phyloP scores from a whole-genome alignment of 2,797 vertebrate genomes.

The Chloroceryle amazona region DNA sequence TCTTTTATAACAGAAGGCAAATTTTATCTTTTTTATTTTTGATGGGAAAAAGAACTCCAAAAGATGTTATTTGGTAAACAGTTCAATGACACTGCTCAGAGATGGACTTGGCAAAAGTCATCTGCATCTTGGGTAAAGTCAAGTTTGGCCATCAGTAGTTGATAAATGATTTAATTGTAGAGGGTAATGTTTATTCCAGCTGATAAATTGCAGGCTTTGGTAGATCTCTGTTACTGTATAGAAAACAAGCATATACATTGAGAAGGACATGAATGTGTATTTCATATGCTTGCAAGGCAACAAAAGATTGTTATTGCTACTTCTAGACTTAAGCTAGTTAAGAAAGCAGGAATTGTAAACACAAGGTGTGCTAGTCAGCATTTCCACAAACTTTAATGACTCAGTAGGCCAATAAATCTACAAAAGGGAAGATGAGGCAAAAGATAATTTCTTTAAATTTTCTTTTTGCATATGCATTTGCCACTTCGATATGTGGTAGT shows the following conservation, averaged over 20 bases:
- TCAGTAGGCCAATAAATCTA: background rate
- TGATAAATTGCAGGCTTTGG: background rate
- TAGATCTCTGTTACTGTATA: background rate
- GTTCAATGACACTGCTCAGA: background rate
- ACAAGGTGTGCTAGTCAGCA: background rate
- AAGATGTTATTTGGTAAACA: background rate
- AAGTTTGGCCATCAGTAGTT: background rate
- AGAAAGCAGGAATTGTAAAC: background rate
- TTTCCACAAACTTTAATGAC: background rate
- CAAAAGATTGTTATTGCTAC: background rate
- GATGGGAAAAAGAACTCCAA: background rate
- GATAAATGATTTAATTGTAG: background rate
- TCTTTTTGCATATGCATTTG: background rate
- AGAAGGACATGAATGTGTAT: background rate
- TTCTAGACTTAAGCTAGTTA: background rate
- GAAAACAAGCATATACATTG: background rate
- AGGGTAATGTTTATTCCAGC: background rate
- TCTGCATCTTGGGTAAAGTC: background rate
- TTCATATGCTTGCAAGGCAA: background rate
- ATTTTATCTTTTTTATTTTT: background rate
- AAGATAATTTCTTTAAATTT: background rate
- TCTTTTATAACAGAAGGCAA: background rate
- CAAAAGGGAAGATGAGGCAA: background rate
- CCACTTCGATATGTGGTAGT: background rate
- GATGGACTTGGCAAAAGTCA: background rate